Conservation (phyloP, 2,113 vertebrate species). For the Hipposideros armiger region DNA sequence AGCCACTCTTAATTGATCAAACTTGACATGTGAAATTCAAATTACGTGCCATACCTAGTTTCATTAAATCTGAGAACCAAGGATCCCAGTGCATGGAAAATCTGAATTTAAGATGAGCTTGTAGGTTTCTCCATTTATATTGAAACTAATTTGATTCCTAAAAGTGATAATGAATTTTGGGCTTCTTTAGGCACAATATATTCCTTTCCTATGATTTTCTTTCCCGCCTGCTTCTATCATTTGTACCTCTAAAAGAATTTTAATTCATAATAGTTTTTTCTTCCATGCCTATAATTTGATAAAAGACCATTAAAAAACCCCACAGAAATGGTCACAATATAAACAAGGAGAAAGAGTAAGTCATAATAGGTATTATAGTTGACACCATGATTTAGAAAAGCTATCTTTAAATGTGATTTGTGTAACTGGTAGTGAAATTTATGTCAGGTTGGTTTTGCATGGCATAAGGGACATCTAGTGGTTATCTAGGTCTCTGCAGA, state of each 20-base stretch:
- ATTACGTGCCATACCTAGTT: not conserved
- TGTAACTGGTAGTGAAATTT: constrained; percentile 58
- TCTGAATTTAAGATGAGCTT: constrained; percentile 11
- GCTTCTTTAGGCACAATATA: not conserved
- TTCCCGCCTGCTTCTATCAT: not conserved
- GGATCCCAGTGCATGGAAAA: not conserved
- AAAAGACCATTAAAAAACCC: not conserved
- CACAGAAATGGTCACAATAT: not conserved
- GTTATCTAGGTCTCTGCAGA: constrained; percentile 44
- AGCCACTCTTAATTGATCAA: constrained; percentile 17
- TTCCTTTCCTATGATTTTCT: not conserved
- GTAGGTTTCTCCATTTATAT: not conserved
- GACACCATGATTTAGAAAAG: not conserved
- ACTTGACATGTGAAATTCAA: constrained; percentile 39
- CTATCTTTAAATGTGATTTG: constrained; percentile 63
- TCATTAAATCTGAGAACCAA: not conserved
- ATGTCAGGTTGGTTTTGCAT: constrained; percentile 44
- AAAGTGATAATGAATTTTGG: constrained; percentile 4
- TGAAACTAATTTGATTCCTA: not conserved
- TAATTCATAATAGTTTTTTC: not conserved
- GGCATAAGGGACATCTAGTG: constrained; percentile 73
- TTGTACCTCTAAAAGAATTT: constrained; percentile 45
- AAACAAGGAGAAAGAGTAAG: not conserved
- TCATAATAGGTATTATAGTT: constrained; percentile 49
- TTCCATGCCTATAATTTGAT: constrained; percentile 41